phyloP scores from a whole-genome alignment of 2,797 vertebrate genomes.

The Peromyscus eremicus region DNA sequence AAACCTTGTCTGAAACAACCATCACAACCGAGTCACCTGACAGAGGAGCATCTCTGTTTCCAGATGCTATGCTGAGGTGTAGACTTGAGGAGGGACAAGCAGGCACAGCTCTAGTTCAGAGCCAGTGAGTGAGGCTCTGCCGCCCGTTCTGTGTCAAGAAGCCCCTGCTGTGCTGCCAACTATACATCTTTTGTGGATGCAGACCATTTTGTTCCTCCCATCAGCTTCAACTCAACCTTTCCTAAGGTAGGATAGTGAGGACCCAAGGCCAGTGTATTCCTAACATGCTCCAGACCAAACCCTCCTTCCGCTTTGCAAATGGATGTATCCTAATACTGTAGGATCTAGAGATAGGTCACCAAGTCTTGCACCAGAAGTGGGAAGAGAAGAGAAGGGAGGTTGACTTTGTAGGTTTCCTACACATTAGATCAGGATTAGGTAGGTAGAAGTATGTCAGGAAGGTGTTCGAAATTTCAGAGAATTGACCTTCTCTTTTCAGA shows the following conservation, averaged over 20 bases:
- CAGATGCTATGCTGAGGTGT: neutral
- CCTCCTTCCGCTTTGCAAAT: neutral
- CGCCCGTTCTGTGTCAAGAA: accelerated
- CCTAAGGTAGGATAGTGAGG: neutral
- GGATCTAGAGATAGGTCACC: neutral
- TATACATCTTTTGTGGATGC: accelerated
- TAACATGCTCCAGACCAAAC: neutral
- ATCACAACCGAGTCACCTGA: neutral
- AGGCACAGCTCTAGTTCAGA: neutral
- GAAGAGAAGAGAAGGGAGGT: neutral
- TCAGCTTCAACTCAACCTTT: neutral
- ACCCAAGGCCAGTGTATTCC: neutral
- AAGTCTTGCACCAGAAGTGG: no score
- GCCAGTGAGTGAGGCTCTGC: accelerated
- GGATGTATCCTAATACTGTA: neutral
- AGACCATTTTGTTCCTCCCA: accelerated
- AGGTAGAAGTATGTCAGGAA: accelerated
- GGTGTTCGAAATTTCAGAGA: neutral
- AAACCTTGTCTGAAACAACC: neutral
- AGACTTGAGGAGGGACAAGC: accelerated
- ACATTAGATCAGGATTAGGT: neutral
- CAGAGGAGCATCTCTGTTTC: neutral
- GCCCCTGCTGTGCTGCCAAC: accelerated
- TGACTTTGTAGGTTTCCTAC: no score
- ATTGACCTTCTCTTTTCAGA: no score